Conservation (phyloP, 1,140 invertebrate species). For the Drosophila malerkotliana region DNA sequence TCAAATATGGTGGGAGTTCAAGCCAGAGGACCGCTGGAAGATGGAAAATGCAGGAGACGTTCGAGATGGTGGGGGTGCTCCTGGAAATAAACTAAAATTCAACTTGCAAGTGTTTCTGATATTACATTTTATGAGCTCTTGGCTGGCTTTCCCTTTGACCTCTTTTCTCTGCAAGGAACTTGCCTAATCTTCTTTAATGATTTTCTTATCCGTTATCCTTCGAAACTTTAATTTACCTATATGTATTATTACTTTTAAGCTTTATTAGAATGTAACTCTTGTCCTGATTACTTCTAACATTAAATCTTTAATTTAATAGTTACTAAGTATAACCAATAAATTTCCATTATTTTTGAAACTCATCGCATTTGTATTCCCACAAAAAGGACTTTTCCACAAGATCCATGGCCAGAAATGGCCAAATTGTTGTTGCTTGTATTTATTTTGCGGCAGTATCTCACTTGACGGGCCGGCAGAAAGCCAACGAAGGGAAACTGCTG, state of each 20-base stretch:
- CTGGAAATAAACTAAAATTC: neutral
- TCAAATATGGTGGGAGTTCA: conserved; percentile 61
- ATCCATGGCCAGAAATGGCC: conserved; percentile 4
- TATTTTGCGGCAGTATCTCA: conserved; percentile 20
- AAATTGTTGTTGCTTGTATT: conserved; percentile 11
- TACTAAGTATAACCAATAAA: neutral
- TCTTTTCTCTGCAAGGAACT: neutral
- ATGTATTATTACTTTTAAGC: too few relatives aligned
- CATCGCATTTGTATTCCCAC: neutral
- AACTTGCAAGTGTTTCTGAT: neutral
- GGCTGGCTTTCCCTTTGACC: neutral
- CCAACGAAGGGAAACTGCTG: conserved; percentile 35
- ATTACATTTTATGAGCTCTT: neutral
- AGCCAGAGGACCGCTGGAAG: conserved; percentile 7
- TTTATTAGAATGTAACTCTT: too few relatives aligned
- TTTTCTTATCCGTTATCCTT: too few relatives aligned
- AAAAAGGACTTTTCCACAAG: neutral
- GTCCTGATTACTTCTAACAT: too few relatives aligned
- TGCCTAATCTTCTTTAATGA: neutral
- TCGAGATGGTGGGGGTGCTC: neutral
- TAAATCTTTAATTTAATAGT: too few relatives aligned
- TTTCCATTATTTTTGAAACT: neutral
- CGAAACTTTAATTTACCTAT: too few relatives aligned
- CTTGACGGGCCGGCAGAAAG: conserved; percentile 1
- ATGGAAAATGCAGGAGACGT: conserved; percentile 11